phyloP scores from a whole-genome alignment of 2,113 vertebrate genomes.

The Dendropsophus ebraccatus region DNA sequence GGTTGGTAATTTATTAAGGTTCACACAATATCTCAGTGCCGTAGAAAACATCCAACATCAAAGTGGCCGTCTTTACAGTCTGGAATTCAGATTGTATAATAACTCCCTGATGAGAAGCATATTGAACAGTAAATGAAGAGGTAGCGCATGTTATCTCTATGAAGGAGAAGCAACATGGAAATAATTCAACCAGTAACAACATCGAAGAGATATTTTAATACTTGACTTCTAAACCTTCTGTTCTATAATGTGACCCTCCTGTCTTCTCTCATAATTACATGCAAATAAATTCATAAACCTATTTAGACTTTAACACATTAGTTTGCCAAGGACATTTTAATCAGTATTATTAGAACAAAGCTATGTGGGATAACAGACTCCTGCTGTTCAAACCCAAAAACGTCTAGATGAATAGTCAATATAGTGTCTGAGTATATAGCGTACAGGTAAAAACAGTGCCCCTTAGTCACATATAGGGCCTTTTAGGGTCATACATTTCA shows the following conservation, averaged over 20 bases:
- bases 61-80: background rate
- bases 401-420: no score
- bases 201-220: conserved; percentile 5
- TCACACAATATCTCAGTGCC: background rate
- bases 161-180: background rate
- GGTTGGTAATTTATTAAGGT: background rate
- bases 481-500: no score
- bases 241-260: background rate
- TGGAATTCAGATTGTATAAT: conserved; percentile 32
- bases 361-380: no score
- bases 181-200: conserved; percentile 5
- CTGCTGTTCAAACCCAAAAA: no score
- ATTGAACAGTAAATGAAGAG: conserved; percentile 22
- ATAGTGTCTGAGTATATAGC: no score
- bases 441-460: no score
- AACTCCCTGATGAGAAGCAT: conserved; percentile 43
- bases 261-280: background rate
- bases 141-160: background rate
- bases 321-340: no score
- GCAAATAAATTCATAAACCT: background rate
- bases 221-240: background rate
- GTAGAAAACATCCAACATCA: conserved; percentile 5
- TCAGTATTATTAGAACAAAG: background rate
- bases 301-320: no score
- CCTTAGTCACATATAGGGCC: no score